Evolutionary conservation across 2,888 invertebrate genomes (phyloP), one percentile per base, ranked within the genome.

Genomic region (Leucophenga maculata): DNA sequence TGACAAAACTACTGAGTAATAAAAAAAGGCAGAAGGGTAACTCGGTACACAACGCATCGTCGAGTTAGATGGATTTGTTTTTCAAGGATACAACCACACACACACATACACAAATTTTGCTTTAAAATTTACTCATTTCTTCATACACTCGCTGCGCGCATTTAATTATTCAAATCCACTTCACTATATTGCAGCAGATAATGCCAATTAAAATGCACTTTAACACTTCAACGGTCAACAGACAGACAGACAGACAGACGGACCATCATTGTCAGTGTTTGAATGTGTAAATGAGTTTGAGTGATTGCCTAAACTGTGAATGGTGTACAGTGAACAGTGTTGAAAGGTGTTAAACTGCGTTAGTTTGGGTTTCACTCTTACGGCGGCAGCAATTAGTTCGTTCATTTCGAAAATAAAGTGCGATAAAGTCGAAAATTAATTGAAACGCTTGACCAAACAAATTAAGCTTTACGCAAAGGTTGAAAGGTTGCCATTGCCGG

Each of bases 371-470:
- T 69, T n/a, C n/a, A n/a, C n/a, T 52, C 26, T 26, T 26, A 2
- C 4, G 3, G 26, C 4, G 4, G 26, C 26, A 3, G 70, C 71
- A 68, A 69, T 72, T 52, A 70, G 74, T 71, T 74, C 46, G 74
- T 71, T 74, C 46, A 71, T 75, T 70, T 50, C 9, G 32, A 52
- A 62, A 71, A 75, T 74, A 66, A 75, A 64, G 14, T 67, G 64
- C 11, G 54, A 50, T 70, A 62, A 46, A 68, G 52, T 48, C 48
- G 50, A 20, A 62, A 57, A 64, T 48, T 69, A 67, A 69, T 69
- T 32, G 14, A 6, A 67, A 32, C 16, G 46, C 62, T 64, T 64
- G 62, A 64, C 48, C 62, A 64, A 64, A 64, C 62, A 64, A 64
- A 64, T 22, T 18, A 48, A 46, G 22, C 48, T 16, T 4, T 11